phyloP scores from a whole-genome alignment of 2,888 invertebrate species.

The Papilio gigon region DNA sequence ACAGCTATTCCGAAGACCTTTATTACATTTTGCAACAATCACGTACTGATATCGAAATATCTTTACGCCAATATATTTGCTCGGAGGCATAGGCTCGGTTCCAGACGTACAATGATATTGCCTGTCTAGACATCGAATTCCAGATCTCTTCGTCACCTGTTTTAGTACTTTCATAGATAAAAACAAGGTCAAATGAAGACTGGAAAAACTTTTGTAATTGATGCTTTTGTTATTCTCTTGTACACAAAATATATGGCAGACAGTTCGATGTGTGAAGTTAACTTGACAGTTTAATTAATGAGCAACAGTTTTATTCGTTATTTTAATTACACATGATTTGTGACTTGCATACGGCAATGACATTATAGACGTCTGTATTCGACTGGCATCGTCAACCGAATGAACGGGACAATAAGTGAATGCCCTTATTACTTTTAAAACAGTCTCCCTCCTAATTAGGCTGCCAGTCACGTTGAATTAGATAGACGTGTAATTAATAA shows the following conservation, averaged over 20 bases:
- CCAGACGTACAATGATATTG: slow-evolving; percentile 4
- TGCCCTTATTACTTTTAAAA: slow-evolving; percentile 48
- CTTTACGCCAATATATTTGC: slow-evolving; percentile 6
- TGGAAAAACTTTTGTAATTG: neutral
- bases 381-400: slow-evolving; percentile 42
- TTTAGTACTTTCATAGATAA: slow-evolving; percentile 13
- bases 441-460: slow-evolving; percentile 46
- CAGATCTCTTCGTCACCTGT: neutral
- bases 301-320: neutral
- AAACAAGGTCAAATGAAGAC: slow-evolving; percentile 4
- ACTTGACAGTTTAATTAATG: neutral
- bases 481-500: slow-evolving; percentile 52
- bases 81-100: slow-evolving; percentile 13
- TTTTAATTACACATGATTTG: neutral
- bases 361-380: slow-evolving; percentile 17
- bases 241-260: neutral
- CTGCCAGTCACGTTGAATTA: slow-evolving; percentile 51
- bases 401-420: slow-evolving; percentile 46
- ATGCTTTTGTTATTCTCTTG: no score
- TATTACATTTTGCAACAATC: slow-evolving; percentile 19
- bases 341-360: neutral
- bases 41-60: slow-evolving; percentile 11
- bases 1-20: neutral
- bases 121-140: slow-evolving; percentile 29
- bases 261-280: neutral